Evolutionary conservation across 1,140 invertebrate species (phyloP), one percentile per base, ranked within the genome.

Genomic region (Drosophila rufa): DNA sequence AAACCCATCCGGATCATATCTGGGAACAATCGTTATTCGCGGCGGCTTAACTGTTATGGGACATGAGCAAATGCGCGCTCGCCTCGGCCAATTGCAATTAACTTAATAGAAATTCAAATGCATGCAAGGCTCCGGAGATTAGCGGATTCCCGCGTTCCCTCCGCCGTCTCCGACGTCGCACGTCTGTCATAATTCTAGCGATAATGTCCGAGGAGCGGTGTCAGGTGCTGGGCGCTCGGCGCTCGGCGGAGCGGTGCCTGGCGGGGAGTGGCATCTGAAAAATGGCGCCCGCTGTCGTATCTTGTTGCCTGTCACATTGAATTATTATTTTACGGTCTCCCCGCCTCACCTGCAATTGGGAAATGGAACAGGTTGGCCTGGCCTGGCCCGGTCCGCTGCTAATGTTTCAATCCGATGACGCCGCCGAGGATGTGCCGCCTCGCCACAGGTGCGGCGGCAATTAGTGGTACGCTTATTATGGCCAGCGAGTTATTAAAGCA

Each of bases 291-390:
- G 80, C 62, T 70, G 50, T 75, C 77, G 69, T 89, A 89, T 89
- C 84, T 89, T 89, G 84, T 89, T 75, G 69, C 61, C 61, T 84
- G 84, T 89, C 84, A 89, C 84, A 90, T 89, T 89, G 84, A 84
- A 90, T 89, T 89, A 89, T 90, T 90, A 90, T 89, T 89, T 89
- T 89, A 89, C 87, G 74, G 74, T 79, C 74, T 64, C 42, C 25
- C 66, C 53, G 19, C 36, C 25, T 6, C 27, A 7, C 47, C 38
- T 4, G 40, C 65, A 57, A 69, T 60, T 56, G 70, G 66, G 47
- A 70, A 84, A 64, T 58, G 55, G 64, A 89, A 90, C 84, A 78
- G 85, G 84, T 89, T 87, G 55, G 59, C 65, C 36, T 9, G 50
- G 27, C 17, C 36, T 15, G 50, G 27, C 33, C 53, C 11, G 36